Conservation (phyloP, 1,140 invertebrate genomes). For the Brachionus sp. region DNA sequence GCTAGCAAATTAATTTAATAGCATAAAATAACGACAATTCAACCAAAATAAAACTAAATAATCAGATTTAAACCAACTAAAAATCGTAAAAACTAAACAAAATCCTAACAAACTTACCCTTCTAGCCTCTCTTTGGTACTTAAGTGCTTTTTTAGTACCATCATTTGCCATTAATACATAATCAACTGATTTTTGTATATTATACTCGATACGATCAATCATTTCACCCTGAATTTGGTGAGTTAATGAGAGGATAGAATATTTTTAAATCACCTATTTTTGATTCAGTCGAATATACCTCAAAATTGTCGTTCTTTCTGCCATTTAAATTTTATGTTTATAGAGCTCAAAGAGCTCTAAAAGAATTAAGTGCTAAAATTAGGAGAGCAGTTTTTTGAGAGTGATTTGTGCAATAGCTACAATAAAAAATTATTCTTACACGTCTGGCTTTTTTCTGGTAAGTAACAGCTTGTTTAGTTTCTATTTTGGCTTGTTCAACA, state of each 20-base stretch:
- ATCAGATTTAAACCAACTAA: not conserved
- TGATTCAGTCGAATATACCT: slow-evolving; percentile 31
- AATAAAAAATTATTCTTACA: slow-evolving; percentile 27
- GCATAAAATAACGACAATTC: not conserved
- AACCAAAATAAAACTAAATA: not conserved
- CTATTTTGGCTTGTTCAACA: slow-evolving; percentile 97
- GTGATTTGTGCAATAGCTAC: not conserved
- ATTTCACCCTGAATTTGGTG: slow-evolving; percentile 63
- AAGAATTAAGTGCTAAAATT: not conserved
- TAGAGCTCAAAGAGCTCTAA: not conserved
- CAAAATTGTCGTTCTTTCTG: not conserved
- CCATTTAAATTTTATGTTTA: not conserved
- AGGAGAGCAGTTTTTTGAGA: slow-evolving; percentile 20
- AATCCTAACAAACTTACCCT: slow-evolving; percentile 73
- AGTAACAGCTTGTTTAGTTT: slow-evolving; percentile 99
- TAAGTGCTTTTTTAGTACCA: slow-evolving; percentile 99
- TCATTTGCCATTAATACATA: slow-evolving; percentile 98
- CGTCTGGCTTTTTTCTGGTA: slow-evolving; percentile 96
- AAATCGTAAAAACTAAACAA: not conserved
- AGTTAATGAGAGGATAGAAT: not conserved
- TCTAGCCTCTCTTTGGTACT: slow-evolving; percentile 98
- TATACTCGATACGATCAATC: slow-evolving; percentile 99
- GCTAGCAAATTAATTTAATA: not conserved
- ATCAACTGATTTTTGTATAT: slow-evolving; percentile 98
- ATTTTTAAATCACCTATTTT: not conserved